A percentile compares a stretch with the other conserved stretches of the same genome.
Conservation (phyloP, 2,113 vertebrate genomes). For the Sclerurus mexicanus region DNA sequence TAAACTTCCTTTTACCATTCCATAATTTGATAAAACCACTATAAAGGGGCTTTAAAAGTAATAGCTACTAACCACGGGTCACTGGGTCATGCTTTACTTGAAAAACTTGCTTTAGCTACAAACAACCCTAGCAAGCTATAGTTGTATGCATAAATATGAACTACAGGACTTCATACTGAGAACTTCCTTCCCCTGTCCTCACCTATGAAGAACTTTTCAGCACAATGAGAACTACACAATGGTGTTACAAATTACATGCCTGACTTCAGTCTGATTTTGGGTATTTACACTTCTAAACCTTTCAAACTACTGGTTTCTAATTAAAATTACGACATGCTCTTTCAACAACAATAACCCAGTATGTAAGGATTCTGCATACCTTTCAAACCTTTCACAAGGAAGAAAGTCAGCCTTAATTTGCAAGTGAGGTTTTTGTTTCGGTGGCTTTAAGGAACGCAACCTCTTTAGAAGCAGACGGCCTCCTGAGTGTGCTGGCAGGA, state of each 20-base stretch:
- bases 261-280: not conserved
- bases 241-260: not conserved
- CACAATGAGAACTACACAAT: not conserved
- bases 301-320: constrained; percentile 23
- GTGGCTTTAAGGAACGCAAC: not conserved
- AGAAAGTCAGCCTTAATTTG: constrained; percentile 8
- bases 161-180: not conserved
- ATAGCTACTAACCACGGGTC: not conserved
- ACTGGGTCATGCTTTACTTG: not conserved
- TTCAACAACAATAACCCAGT: not conserved
- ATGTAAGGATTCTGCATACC: not conserved
- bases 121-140: not conserved
- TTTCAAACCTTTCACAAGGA: constrained; percentile 9
- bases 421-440: constrained; percentile 1
- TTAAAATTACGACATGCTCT: constrained; percentile 23
- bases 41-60: not conserved
- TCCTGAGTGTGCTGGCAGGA: not conserved
- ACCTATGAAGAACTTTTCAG: not conserved
- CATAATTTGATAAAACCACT: not conserved
- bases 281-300: not conserved
- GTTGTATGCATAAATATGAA: not conserved
- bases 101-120: not conserved
- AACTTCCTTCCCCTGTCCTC: not conserved
- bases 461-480: not conserved
- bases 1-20: not conserved